Percentiles rank a stretch among this genome's conserved stretches.
These are phyloP conservation scores for Scaptomyza hsui DNA, from an alignment of 1,140 invertebrate genomes.

Conservation along the genomic window DNA sequence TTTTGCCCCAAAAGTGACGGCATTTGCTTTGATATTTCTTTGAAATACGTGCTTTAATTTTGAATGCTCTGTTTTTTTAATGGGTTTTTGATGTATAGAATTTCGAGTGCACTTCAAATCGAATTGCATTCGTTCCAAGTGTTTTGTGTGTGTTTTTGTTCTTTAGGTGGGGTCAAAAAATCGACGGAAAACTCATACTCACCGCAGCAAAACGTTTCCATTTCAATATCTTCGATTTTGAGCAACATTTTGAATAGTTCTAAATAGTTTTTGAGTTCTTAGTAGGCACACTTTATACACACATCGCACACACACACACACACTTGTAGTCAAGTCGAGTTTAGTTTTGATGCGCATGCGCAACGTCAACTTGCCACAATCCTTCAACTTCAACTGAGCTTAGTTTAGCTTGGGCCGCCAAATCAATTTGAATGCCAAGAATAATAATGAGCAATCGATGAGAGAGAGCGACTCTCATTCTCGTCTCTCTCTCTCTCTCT, in stretches of 20 bases:
- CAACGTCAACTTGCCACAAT: slow-evolving; percentile 75
- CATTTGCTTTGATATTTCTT: slow-evolving; percentile 28
- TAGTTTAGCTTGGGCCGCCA: slow-evolving; percentile 50
- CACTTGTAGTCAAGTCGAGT: slow-evolving; percentile 4
- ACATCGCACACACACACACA: slow-evolving; percentile 11
- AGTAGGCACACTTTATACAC: slow-evolving; percentile 25
- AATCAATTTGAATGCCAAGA: slow-evolving; percentile 62
- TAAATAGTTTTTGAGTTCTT: background rate
- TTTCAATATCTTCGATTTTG: slow-evolving; percentile 77
- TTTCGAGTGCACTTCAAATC: slow-evolving; percentile 32
- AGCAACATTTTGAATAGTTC: slow-evolving; percentile 50
- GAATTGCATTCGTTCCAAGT: slow-evolving; percentile 6
- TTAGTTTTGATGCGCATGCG: slow-evolving; percentile 54
- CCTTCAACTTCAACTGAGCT: slow-evolving; percentile 75
- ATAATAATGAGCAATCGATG: slow-evolving; percentile 65
- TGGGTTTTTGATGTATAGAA: slow-evolving; percentile 1
- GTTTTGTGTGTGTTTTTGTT: slow-evolving; percentile 4
- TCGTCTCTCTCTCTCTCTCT: slow-evolving; percentile 9
- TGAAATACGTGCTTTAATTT: slow-evolving; percentile 20
- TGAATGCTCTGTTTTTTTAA: slow-evolving; percentile 6
- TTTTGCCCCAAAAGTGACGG: slow-evolving; percentile 17
- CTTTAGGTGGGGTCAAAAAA: slow-evolving; percentile 21
- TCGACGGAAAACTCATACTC: slow-evolving; percentile 45
- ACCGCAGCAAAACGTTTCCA: slow-evolving; percentile 83
- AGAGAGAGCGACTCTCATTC: background rate